These are phyloP conservation scores for Drosophila pandora DNA, from an alignment of 1,140 invertebrate genomes.

Conservation along the genomic window DNA sequence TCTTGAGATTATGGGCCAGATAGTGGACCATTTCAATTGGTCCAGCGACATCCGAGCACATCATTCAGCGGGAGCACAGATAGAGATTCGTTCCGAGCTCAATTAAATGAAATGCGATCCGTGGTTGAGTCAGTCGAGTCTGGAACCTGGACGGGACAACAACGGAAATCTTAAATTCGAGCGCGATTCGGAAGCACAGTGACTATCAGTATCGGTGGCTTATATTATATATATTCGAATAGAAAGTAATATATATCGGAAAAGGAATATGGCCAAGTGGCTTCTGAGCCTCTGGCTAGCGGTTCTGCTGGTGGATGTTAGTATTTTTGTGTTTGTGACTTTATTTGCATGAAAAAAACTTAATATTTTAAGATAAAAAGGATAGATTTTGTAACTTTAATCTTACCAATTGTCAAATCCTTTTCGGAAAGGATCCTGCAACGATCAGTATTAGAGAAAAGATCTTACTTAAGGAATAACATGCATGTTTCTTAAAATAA, in stretches of 20 bases:
- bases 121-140: constrained; percentile 49
- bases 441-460: too few species aligned
- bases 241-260: constrained; percentile 7
- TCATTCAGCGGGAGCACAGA: constrained; percentile 25
- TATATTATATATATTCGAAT: constrained; percentile 5
- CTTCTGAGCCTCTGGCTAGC: constrained; percentile 32
- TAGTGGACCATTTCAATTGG: constrained; percentile 57
- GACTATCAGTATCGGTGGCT: constrained; percentile 30
- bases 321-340: constrained; percentile 6
- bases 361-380: too few species aligned
- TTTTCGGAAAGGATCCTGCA: too few species aligned
- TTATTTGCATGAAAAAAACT: neutral
- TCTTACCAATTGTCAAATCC: too few species aligned
- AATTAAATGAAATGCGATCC: constrained; percentile 45
- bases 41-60: constrained; percentile 29
- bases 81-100: constrained; percentile 35
- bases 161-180: constrained; percentile 23
- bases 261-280: constrained; percentile 26
- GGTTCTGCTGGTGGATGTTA: constrained; percentile 38
- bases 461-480: too few species aligned
- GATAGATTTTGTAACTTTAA: too few species aligned
- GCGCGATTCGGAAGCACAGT: neutral
- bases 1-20: constrained; percentile 62
- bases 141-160: constrained; percentile 37
- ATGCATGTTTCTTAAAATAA: neutral